These are phyloP conservation scores for Muricea muricata DNA, from an alignment of 92 coral and sea anemone species.

Conservation along the genomic window DNA sequence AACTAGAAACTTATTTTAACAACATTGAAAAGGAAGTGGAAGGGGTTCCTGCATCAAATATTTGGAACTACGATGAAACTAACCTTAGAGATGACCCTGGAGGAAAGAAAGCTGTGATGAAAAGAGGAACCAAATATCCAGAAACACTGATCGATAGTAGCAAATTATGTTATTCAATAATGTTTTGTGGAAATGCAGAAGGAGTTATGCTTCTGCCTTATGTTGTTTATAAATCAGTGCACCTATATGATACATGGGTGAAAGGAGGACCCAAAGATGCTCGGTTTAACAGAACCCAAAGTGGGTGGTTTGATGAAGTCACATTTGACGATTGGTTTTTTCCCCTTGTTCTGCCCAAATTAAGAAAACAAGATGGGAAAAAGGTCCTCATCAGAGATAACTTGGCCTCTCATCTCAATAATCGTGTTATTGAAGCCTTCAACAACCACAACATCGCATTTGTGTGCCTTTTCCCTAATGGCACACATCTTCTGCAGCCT, in stretches of 20 bases:
- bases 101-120: conserved; percentile 11
- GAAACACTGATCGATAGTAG: conserved; percentile 6
- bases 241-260: conserved; percentile 7
- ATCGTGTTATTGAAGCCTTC: neutral
- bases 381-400: neutral
- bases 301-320: conserved; percentile 2
- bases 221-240: conserved; percentile 5
- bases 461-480: conserved; percentile 4
- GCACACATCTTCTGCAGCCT: neutral
- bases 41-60: conserved; percentile 17
- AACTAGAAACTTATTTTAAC: conserved; percentile 12
- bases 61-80: conserved; percentile 16
- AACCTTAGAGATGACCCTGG: neutral
- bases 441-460: neutral
- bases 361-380: neutral
- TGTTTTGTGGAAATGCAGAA: conserved; percentile 8
- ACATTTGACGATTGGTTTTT: conserved; percentile 11
- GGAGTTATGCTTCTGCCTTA: neutral
- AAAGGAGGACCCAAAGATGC: neutral
- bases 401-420: neutral
- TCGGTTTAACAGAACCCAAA: neutral
- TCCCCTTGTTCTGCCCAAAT: neutral
- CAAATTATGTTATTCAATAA: neutral
- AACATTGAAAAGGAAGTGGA: neutral
- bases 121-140: conserved; percentile 1